Evolutionary conservation across 2,113 vertebrate genomes (phyloP).

Genomic region (Neodontobutis hainanensis): DNA sequence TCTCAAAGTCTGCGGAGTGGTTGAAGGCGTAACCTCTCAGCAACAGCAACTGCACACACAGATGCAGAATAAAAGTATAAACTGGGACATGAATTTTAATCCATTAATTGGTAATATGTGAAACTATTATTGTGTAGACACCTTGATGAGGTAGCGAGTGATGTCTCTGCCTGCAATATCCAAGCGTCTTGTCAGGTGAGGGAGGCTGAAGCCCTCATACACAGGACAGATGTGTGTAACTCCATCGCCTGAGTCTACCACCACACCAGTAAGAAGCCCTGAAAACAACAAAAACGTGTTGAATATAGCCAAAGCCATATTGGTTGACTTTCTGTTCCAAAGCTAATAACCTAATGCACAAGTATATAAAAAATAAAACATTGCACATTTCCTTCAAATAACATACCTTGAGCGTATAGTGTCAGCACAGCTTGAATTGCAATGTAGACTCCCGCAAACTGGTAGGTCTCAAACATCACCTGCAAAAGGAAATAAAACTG

Average conservation of each 20-base stretch:
- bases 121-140: conserved; percentile 12
- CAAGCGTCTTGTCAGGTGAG: conserved; percentile 93
- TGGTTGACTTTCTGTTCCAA: not conserved
- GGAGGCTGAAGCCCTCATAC: conserved; percentile 98
- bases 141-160: conserved; percentile 90
- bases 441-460: conserved; percentile 96
- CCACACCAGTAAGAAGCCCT: conserved; percentile 96
- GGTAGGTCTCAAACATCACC: conserved; percentile 99
- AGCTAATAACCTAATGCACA: no score
- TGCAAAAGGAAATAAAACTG: conserved; percentile 49
- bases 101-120: no score
- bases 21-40: conserved; percentile 97
- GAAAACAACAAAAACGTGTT: conserved; percentile 18
- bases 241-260: conserved; percentile 96
- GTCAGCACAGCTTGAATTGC: conserved; percentile 98
- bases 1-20: conserved; percentile 98
- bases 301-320: not conserved
- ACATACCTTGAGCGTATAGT: conserved; percentile 94
- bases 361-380: no score
- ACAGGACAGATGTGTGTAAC: conserved; percentile 98
- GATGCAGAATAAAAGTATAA: not conserved
- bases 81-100: not conserved
- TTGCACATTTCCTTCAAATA: no score
- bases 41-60: conserved; percentile 82
- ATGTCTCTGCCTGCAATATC: conserved; percentile 98